Base-by-base conservation (phyloP, 1,140 invertebrate genomes). In the Hormaphis cornu region DNA sequence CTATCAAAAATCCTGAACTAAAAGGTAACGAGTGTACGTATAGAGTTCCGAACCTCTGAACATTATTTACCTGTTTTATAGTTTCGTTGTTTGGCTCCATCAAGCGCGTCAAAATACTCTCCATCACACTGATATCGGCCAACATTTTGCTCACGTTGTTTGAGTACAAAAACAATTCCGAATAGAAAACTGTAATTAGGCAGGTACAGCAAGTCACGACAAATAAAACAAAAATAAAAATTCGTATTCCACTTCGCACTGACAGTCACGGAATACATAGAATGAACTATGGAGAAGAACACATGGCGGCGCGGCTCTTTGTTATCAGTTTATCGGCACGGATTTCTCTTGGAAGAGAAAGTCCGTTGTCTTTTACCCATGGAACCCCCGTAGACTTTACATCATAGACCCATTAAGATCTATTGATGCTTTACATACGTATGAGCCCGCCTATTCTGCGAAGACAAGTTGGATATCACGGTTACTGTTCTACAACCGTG, bases 61-160 rank as follows among this genome's bases (percentile, higher is more conserved):
- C n/a, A n/a, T n/a, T 42, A 46, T 1, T 44, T 66, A 66, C 61
- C 18, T 24, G 28, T 33, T 35, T 35, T 33, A 66, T 66, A 48
- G 50, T 28, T 1, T 66, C 14, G 24, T 66, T 66, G 40, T 66
- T 18, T 9, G 61, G 61, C 2, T 33, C 28, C n/a, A 66, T 30
- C 26, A 66, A 50, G 0, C 61, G 28, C 9, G 20, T 33, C 8
- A 66, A 33, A 48, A 66, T 66, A 30, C 44, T 10, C 18, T 66
- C 61, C 14, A 66, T 24, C 24, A 50, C 44, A 2, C 18, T 4
- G 28, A 50, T 35, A 10, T 35, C 30, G 4, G 8, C 18, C 30
- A 50, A 33, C 8, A 9, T 40, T 10, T 14, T 18, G 40, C 18
- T 3, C 14, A 26, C 16, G 0, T 42, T 42, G 0, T 1, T 56